Evolutionary conservation across 2,113 vertebrate genomes (phyloP), one percentile per base, ranked within the genome.

Genomic region (Brachyhypopomus gauderio): DNA sequence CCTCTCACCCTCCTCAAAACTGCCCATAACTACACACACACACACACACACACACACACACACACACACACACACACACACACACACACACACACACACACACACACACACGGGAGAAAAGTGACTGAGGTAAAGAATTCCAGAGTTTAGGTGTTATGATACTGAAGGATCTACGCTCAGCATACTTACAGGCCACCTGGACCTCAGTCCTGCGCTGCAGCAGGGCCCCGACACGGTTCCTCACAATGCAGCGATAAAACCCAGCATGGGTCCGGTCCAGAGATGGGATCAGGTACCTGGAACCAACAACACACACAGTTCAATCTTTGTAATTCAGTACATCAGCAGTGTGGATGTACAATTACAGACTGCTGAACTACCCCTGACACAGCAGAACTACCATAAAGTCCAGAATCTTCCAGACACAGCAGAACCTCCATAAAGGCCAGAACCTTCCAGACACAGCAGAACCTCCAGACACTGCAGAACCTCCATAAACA

Each of bases 171-270:
- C 30, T 30, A 30, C 3, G 30, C 30, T 30, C 30, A 30, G 1
- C 30, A 30, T 93, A 97, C 98, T 98, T 91, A 99, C 98, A 99
- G 89, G 97, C 97, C 92, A 99, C 97, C 88, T 98, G 97, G 66
- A 99, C 96, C 88, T 99, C 96, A 0, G 97, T 99, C 80, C 96
- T 95, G 83, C 96, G 92, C 93, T 99, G 98, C 64, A 99, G 93
- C 83, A 99, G 93, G 0, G 98, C 97, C 0, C 98, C 98, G 84
- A 99, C 95, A 5, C 98, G 92, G 89, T 99, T 99, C 48, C 97
- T 92, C 86, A 99, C 97, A 8, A 98, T 95, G 90, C 98, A 99
- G 87, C 96, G 95, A 90, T 99, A 99, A 92, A 96, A 96, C 64
- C 98, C 98, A 0, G 97, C 96, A 0, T 99, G 97, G 2, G 96